These are phyloP conservation scores for Pipistrellus pygmaeus DNA, from an alignment of 2,797 vertebrate species.

Conservation along the genomic window DNA sequence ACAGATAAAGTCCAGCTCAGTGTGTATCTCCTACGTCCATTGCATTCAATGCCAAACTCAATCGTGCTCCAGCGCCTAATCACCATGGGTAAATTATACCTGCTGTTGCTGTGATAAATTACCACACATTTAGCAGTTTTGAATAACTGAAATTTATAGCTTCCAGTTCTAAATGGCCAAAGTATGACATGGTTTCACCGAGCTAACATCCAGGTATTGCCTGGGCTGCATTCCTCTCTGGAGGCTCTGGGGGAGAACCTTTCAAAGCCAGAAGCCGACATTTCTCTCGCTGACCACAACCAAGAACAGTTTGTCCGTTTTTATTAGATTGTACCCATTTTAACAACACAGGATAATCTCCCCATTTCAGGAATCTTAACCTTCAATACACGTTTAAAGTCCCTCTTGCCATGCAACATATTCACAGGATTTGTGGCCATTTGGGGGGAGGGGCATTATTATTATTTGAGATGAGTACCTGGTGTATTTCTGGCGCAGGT, in stretches of 20 bases:
- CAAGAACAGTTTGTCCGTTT: background rate
- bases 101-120: background rate
- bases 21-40: background rate
- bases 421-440: background rate
- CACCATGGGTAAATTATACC: background rate
- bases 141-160: background rate
- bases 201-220: background rate
- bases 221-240: background rate
- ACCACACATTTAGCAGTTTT: background rate
- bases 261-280: background rate
- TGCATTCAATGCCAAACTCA: background rate
- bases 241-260: background rate
- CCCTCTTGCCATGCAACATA: background rate
- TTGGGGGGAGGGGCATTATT: background rate
- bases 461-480: background rate
- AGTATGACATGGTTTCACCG: background rate
- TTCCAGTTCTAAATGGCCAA: background rate
- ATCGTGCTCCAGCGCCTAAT: background rate
- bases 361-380: background rate
- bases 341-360: background rate
- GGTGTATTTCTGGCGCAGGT: background rate
- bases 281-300: background rate
- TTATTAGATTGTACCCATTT: background rate
- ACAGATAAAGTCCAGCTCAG: background rate
- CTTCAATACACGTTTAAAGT: background rate